phyloP scores from a whole-genome alignment of 2,113 vertebrate species.

The Oplegnathus fasciatus region DNA sequence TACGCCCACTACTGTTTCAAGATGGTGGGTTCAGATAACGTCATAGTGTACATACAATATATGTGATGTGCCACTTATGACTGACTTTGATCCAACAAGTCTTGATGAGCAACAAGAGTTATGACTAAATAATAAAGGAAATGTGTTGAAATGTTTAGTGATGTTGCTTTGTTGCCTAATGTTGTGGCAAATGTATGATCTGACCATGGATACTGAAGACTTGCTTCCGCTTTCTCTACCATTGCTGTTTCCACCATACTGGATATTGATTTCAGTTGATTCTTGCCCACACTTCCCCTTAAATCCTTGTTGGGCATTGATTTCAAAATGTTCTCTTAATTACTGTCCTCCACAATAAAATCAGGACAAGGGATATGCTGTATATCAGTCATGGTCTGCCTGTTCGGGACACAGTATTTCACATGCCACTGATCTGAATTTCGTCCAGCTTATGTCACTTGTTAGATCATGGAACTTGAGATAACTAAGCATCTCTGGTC shows the following conservation, averaged over 20 bases:
- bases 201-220: neutral
- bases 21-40: constrained; percentile 4
- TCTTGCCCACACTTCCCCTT: neutral
- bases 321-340: neutral
- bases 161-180: neutral
- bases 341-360: neutral
- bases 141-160: neutral
- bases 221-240: neutral
- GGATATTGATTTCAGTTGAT: neutral
- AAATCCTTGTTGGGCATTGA: neutral
- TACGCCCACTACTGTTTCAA: constrained; percentile 6
- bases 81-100: neutral
- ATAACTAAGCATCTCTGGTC: neutral
- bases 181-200: neutral
- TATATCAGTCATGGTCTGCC: too few relatives aligned
- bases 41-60: neutral
- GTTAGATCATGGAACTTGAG: neutral
- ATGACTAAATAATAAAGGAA: neutral
- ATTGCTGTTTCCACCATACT: neutral
- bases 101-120: constrained; percentile 3
- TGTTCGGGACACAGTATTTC: neutral
- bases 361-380: neutral
- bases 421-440: neutral
- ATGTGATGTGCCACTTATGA: neutral
- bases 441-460: too few relatives aligned